Base-by-base conservation (phyloP, 2,113 vertebrate genomes). In the Recurvirostra avosetta region DNA sequence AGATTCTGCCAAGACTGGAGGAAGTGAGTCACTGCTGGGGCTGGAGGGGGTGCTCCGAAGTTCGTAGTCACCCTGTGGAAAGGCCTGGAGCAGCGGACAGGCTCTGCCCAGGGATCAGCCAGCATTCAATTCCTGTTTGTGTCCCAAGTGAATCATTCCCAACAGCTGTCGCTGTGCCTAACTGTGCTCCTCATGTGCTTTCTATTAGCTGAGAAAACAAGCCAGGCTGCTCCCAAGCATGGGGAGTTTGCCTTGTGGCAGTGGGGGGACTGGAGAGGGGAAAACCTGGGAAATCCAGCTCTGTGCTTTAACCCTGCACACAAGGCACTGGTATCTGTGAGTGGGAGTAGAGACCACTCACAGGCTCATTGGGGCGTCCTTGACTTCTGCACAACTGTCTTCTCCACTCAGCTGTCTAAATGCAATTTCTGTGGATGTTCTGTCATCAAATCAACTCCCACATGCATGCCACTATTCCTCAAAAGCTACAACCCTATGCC, bases 101-200 rank as follows among this genome's bases (percentile, higher is more conserved):
- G 90, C 90, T 77, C 90, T 94, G 93, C 90, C 74, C 40, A 73
- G 82, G 92, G 92, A 92, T 85, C 95, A 92, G 93, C 87, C 90
- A 96, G 94, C 85, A 34, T 15, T 66, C 1, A 2, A 71, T 95
- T 96, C 86, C 96, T 94, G 88, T 90, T 76, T 93, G 94, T 72
- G 65, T 97, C 96, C 97, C 94, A 40, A 15, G 80, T 84, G 92
- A 95, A 93, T 96, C 96, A 86, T n/a, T 91, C 94, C 83, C 63
- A 93, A 21, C 95, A 96, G 95, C 96, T 96, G 96, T 84, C 68
- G 1, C 92, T 1, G 0, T 32, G 95, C 61, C 90, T 80, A 53
- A 78, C 86, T 26, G 4, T 12, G 82, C 95, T 92, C 63, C 91
- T 94, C 97, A 95, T 91, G 88, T 95, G 97, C 91, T 97, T 97